Base-by-base conservation (phyloP, 53 echinoderm and acorn worm species). In the Paelopatides confundens region DNA sequence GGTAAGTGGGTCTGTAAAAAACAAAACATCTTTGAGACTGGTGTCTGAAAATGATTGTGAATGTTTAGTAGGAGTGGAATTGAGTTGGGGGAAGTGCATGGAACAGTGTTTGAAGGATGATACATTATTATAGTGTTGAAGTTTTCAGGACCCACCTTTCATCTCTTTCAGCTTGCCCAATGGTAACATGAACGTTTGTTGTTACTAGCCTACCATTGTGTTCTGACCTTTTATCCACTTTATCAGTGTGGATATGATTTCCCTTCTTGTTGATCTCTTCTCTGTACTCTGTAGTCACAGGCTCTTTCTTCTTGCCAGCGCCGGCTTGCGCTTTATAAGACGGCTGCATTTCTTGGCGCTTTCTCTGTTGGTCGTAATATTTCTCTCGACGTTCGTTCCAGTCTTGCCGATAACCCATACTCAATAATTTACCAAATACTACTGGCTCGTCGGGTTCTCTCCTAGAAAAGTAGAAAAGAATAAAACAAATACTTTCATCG, bases 351-450 rank as follows among this genome's bases (percentile, higher is more conserved):
- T 76, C 89, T 27, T 92, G 79, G 23, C 65, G 13, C 34, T 81
- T 86, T 79, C 88, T 88, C 76, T 98, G 94, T 27, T 93, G 88
- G 27, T 86, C 86, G 53, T 67, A 85, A 77, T 92, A 81, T 67
- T 90, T 88, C 32, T 98, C 94, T 2, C 98, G 81, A 31, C 95
- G 82, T 12, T 93, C 86, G 51, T 90, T 90, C 98, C 98, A 98
- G 86, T 98, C 98, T 12, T 92, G 88, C 62, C 95, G 90, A 76
- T 98, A 98, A 34, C 95, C 93, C 58, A 95, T 95, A 74, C 94
- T 92, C 21, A 98, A 86, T 23, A 98, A 89, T 51, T 95, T 95
- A 9, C 92, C 86, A 58, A 98, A 90, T 28, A 68, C 38, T 1
- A 88, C 92, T 5, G 87, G 86, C 15, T 95, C 94, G 7, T 86